These are phyloP conservation scores for Agriopis marginaria DNA, from an alignment of 2,888 invertebrate species.

Conservation along the genomic window DNA sequence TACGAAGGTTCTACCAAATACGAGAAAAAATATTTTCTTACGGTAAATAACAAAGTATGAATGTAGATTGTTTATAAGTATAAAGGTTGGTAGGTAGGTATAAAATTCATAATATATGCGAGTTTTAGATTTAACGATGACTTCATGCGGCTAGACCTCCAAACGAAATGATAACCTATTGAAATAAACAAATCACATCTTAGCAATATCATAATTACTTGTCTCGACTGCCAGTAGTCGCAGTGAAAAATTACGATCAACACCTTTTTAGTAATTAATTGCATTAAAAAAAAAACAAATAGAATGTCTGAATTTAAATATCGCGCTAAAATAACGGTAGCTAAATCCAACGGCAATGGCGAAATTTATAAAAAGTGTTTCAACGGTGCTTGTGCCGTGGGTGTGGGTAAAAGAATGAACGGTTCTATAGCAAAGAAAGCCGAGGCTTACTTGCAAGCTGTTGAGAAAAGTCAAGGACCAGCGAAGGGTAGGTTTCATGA, in stretches of 20 bases:
- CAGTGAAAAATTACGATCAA: slow-evolving; percentile 52
- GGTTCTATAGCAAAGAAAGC: slow-evolving; percentile 72
- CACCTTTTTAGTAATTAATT: slow-evolving; percentile 40
- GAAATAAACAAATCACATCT: slow-evolving; percentile 42
- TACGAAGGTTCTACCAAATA: too few relatives aligned
- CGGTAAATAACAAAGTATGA: background rate
- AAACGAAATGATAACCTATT: slow-evolving; percentile 50
- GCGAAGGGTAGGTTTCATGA: slow-evolving; percentile 52
- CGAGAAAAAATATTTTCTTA: too few relatives aligned
- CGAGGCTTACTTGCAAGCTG: slow-evolving; percentile 75
- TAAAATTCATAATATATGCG: background rate
- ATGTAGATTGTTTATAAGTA: background rate
- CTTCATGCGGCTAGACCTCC: slow-evolving; percentile 38
- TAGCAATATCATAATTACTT: slow-evolving; percentile 21
- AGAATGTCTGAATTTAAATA: slow-evolving; percentile 68
- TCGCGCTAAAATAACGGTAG: slow-evolving; percentile 68
- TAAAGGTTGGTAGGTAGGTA: background rate
- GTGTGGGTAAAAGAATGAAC: slow-evolving; percentile 62
- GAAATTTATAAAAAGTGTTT: slow-evolving; percentile 65
- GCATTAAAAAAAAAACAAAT: slow-evolving; percentile 36
- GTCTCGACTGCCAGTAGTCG: slow-evolving; percentile 46
- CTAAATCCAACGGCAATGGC: slow-evolving; percentile 67
- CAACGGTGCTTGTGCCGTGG: slow-evolving; percentile 67
- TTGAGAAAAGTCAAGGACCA: slow-evolving; percentile 62
- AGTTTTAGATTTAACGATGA: slow-evolving; percentile 38